Base-by-base conservation (phyloP, 2,888 invertebrate genomes). In the Latrodectus hesperus region DNA sequence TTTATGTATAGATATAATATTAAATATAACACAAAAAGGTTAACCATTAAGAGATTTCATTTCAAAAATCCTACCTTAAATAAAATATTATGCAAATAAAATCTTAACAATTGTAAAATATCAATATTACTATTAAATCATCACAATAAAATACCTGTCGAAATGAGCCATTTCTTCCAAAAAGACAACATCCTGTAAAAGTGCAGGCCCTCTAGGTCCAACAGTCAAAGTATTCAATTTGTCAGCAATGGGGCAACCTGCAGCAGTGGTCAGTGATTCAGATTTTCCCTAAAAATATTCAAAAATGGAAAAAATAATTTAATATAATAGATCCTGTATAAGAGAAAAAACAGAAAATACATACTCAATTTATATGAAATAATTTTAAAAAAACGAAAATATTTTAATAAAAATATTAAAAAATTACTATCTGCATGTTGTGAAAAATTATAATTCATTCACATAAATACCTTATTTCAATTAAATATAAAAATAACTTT, bases 201-300 rank as follows among this genome's bases (percentile, higher is more conserved):
- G 94, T 68, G 96, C 93, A 0, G 98, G 99, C 52, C 99, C 98
- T 85, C 95, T 94, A 14, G 95, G 95, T 0, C 99, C 99, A 16
- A 95, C 95, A 1, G 98, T 97, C 91, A 96, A 93, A 79, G 95
- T 94, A 70, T 96, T 96, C 90, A 94, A 94, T 92, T 96, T 96
- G 80, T 95, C 94, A 74, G 95, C 95, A 89, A 98, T 94, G 0
- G 98, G 98, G 76, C 95, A 94, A 88, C 99, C 99, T 92, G 94
- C 93, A 89, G 95, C 79, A n/a, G 87, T 89, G 3, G 89, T 89
- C 55, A 89, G 55, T 2, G n/a, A 17, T 53, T 79, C 76, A 22
- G 0, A 71, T n/a, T 81, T 71, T 14, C 83, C 77, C 85, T 85
- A 60, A 26, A 38, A 60, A 60, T 71, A 53, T 11, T 9, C 9